Evolutionary conservation across 2,888 invertebrate genomes (phyloP), one percentile per base, ranked within the genome.

Genomic region (Gastracanthus pulcherrimus): DNA sequence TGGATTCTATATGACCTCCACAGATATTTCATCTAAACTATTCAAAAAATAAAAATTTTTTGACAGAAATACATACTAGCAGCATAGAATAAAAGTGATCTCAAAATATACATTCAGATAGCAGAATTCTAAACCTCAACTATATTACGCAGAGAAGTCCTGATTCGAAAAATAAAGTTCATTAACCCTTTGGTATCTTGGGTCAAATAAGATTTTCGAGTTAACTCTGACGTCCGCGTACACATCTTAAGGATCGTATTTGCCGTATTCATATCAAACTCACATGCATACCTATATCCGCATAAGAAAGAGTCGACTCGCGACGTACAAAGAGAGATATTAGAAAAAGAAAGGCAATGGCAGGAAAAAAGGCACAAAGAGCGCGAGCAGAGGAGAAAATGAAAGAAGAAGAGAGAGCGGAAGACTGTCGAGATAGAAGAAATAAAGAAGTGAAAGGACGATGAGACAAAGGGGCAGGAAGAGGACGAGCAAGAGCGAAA

Each of bases 291-390:
- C 29, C 16, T 60, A 29, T 23, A 26, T 23, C 29, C 26, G 5
- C 31, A 55, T 23, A 19, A 55, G 6, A n/a, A 7, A 19, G 7
- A 55, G 23, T n/a, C n/a, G 34, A n/a, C 34, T 55, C 55, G 34
- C 23, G 19, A 55, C 13, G 23, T 1, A 29, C 4, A 31, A 29
- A 60, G 16, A 58, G 31, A 29, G 29, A 60, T 34, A 60, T 60
- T 60, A 60, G n/a, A 16, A 34, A 29, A 34, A 60, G 60, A 70
- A 41, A 64, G 71, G 64, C 19, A 34, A 45, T 13, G 60, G 45
- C 13, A 55, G 55, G 62, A 29, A 34, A 34, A 26, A 31, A 58
- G 48, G 13, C 19, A 60, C 23, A 38, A 29, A 55, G 41, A 26
- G 23, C 3, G n/a, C 9, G 34, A 38, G 26, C 34, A 51, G 72